phyloP scores from a whole-genome alignment of 2,888 invertebrate genomes.

The Hypsopygia costalis region DNA sequence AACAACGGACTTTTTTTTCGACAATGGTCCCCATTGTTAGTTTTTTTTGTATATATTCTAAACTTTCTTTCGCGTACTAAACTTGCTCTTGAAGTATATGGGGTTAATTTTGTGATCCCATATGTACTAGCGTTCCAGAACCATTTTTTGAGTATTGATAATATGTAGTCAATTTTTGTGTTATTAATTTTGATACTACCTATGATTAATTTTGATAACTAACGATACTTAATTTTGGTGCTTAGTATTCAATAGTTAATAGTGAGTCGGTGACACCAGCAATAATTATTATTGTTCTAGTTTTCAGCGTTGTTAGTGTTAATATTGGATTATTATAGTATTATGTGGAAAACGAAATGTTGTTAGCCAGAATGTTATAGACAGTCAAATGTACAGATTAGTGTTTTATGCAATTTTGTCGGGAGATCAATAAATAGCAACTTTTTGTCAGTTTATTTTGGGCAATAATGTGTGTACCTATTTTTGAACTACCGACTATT shows the following conservation, averaged over 20 bases:
- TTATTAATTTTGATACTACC: background rate
- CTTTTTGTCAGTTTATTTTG: too few relatives aligned
- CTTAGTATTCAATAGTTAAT: constrained; percentile 12
- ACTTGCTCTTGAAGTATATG: too few relatives aligned
- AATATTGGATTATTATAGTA: constrained; percentile 1
- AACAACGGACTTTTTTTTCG: too few relatives aligned
- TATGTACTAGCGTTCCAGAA: too few relatives aligned
- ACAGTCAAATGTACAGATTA: background rate
- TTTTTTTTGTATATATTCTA: too few relatives aligned
- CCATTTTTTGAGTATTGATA: background rate
- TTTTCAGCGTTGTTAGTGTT: constrained; percentile 4
- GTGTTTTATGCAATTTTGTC: constrained; percentile 4
- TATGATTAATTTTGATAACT: too few relatives aligned
- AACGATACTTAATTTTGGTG: constrained; percentile 12
- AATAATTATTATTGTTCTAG: constrained; percentile 3
- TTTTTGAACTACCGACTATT: too few relatives aligned
- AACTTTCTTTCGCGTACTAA: too few relatives aligned
- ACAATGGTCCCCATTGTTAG: too few relatives aligned
- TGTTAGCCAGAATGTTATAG: constrained; percentile 1
- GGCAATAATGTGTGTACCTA: too few relatives aligned
- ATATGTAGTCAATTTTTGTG: background rate
- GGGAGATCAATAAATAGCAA: background rate
- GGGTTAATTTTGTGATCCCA: too few relatives aligned
- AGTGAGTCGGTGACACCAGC: constrained; percentile 1
- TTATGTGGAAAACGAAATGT: constrained; percentile 3